phyloP scores from a whole-genome alignment of 2,113 vertebrate species.

The Gila orcuttii region DNA sequence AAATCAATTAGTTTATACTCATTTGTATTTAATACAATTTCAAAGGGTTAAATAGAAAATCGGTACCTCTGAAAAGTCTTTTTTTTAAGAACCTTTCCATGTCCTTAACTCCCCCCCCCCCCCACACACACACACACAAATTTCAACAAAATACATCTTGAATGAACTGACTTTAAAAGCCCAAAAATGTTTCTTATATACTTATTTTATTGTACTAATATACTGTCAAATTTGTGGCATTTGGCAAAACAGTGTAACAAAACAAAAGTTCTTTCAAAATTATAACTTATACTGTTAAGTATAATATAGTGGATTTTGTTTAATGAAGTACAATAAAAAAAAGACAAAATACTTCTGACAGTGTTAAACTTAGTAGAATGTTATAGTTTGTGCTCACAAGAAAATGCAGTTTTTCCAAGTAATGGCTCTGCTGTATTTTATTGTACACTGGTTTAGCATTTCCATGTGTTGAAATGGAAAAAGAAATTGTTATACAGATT shows the following conservation, averaged over 20 bases:
- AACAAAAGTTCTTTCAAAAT: not conserved
- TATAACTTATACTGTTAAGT: not conserved
- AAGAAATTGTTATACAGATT: not conserved
- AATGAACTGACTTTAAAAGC: conserved; percentile 14
- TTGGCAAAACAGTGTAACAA: not conserved
- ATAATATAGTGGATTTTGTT: conserved; percentile 1
- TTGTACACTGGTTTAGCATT: conserved; percentile 56
- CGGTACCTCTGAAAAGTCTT: not conserved
- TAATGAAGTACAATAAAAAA: conserved; percentile 29
- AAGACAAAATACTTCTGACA: not conserved
- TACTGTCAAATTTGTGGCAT: not conserved
- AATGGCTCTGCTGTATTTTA: conserved; percentile 51
- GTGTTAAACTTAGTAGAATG: not conserved
- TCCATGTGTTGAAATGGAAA: conserved; percentile 16
- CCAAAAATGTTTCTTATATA: not conserved
- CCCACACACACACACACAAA: no score
- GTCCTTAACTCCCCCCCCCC: not conserved
- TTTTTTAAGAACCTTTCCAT: not conserved
- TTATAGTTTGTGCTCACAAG: not conserved
- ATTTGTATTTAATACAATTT: conserved; percentile 7
- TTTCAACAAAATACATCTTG: not conserved
- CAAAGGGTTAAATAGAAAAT: not conserved
- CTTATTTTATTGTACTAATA: conserved; percentile 20
- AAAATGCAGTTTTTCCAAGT: conserved; percentile 34
- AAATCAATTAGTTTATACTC: not conserved